phyloP scores from a whole-genome alignment of 1,140 invertebrate genomes.

The Belonocnema kinseyi region DNA sequence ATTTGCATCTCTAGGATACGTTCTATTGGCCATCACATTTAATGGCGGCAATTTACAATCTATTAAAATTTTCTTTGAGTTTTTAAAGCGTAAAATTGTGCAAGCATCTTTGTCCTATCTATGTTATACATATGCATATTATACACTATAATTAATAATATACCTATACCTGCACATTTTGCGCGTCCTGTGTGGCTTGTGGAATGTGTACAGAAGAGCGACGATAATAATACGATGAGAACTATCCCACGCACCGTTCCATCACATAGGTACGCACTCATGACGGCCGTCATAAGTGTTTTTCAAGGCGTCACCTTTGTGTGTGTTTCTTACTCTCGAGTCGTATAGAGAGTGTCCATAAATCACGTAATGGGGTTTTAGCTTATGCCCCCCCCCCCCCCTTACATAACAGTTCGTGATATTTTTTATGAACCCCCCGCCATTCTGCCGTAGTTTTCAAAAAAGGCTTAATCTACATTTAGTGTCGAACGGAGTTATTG shows the following conservation, averaged over 20 bases:
- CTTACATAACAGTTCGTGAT: no score
- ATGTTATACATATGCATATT: slow-evolving; percentile 16
- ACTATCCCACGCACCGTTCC: slow-evolving; percentile 70
- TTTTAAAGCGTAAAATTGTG: neutral
- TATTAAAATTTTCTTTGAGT: neutral
- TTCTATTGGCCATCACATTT: no score
- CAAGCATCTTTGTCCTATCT: neutral
- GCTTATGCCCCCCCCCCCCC: no score
- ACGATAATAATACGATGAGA: slow-evolving; percentile 66
- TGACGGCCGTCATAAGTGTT: slow-evolving; percentile 21
- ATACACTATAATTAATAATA: neutral
- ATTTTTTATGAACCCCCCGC: no score
- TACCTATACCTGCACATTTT: neutral
- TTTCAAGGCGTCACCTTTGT: slow-evolving; percentile 15
- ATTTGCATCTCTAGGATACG: no score
- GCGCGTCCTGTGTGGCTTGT: slow-evolving; percentile 7
- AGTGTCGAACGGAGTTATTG: no score
- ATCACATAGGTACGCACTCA: slow-evolving; percentile 41
- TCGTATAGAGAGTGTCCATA: no score
- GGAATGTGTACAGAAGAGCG: slow-evolving; percentile 34
- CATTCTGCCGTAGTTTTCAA: no score
- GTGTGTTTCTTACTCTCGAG: neutral
- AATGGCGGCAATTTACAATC: neutral
- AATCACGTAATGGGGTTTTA: no score
- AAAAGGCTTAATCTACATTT: no score